Percentiles rank a stretch among this genome's conserved stretches.
These are phyloP conservation scores for Margaritifera margaritifera DNA, from an alignment of 2,888 invertebrate species.

Conservation along the genomic window DNA sequence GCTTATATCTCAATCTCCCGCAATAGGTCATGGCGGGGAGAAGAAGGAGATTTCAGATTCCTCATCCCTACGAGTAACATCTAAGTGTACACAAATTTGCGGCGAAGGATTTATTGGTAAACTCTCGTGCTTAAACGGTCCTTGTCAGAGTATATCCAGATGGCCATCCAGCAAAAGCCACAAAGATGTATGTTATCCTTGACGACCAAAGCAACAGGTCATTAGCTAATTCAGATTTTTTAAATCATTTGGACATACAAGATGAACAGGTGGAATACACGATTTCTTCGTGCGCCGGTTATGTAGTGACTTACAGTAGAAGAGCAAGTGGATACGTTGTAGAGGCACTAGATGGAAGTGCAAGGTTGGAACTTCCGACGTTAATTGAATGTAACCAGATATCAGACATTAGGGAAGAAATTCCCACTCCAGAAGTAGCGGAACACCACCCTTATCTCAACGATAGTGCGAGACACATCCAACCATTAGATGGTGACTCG, in stretches of 20 bases:
- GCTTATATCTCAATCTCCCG: neutral
- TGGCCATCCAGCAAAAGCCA: too few species aligned
- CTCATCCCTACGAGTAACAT: neutral
- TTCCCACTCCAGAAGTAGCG: slow-evolving; percentile 13
- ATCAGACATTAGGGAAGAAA: slow-evolving; percentile 6
- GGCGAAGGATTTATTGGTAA: slow-evolving; percentile 1
- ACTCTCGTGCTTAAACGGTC: too few species aligned
- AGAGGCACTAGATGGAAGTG: slow-evolving; percentile 4
- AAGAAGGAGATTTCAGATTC: neutral
- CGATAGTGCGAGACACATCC: neutral
- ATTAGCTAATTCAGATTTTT: too few species aligned
- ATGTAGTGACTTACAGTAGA: slow-evolving; percentile 8
- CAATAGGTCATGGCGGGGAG: slow-evolving; percentile 19
- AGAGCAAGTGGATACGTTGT: slow-evolving; percentile 15
- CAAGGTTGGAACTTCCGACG: neutral
- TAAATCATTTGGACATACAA: too few species aligned
- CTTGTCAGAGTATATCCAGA: too few species aligned
- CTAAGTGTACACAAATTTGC: slow-evolving; percentile 20
- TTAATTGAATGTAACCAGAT: slow-evolving; percentile 11
- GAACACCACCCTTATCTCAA: slow-evolving; percentile 1
- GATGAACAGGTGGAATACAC: too few species aligned
- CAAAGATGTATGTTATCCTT: too few species aligned
- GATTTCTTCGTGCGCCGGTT: too few species aligned
- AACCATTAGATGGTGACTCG: neutral
- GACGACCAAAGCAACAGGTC: too few species aligned